Conservation (phyloP, 2,888 invertebrate genomes). For the Acanthosepion esculentum region DNA sequence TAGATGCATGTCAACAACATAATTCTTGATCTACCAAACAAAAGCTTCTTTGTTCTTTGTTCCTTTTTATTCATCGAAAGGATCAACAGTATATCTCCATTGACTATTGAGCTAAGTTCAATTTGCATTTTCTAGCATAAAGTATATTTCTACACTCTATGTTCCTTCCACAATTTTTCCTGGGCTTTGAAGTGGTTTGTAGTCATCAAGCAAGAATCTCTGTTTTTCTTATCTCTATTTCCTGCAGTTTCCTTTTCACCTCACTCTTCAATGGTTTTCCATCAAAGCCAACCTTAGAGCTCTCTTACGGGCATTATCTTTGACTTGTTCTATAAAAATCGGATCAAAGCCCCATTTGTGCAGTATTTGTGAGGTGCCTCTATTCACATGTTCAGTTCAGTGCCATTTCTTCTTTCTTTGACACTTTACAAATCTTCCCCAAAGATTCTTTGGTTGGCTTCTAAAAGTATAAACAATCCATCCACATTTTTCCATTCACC, state of each 20-base stretch:
- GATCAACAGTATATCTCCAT: conserved; percentile 9
- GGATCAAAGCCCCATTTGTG: conserved; percentile 22
- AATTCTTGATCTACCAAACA: conserved; percentile 33
- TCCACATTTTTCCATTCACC: not conserved
- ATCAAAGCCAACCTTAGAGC: not conserved
- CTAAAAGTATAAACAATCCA: conserved; percentile 25
- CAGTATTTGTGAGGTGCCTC: not conserved
- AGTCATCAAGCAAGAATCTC: conserved; percentile 21
- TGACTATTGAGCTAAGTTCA: conserved; percentile 7
- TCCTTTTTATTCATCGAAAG: not conserved
- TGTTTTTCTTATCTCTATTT: conserved; percentile 8
- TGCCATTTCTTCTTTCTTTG: not conserved
- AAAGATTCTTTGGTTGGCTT: not conserved
- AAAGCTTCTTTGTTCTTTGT: not conserved
- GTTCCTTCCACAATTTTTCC: not conserved
- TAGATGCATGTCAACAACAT: not conserved
- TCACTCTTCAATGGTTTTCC: not conserved
- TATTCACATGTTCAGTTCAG: conserved; percentile 18
- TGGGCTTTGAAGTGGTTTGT: not conserved
- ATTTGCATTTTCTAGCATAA: not conserved
- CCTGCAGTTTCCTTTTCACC: not conserved
- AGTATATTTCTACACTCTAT: not conserved
- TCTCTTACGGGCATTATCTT: not conserved
- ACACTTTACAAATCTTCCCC: conserved; percentile 2
- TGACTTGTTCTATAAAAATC: conserved; percentile 33